Evolutionary conservation across 2,113 vertebrate species (phyloP).

Genomic region (Notothenia rossii): DNA sequence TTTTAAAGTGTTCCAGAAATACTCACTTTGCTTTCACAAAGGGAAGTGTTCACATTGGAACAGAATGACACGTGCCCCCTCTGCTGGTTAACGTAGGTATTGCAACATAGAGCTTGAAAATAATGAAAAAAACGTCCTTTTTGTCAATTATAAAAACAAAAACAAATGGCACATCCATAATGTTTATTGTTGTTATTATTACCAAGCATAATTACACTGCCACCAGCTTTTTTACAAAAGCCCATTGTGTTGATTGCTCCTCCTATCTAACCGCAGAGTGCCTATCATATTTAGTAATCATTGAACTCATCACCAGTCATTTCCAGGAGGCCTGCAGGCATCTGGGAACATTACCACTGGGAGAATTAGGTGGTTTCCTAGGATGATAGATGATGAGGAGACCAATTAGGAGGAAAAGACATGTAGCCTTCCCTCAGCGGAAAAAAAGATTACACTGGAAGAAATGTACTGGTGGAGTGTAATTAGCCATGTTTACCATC

Average conservation of each 20-base stretch:
- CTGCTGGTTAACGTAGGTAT: slow-evolving; percentile 49
- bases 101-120: slow-evolving; percentile 8
- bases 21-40: not conserved
- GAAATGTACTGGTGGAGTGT: slow-evolving; percentile 35
- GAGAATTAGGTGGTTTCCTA: slow-evolving; percentile 48
- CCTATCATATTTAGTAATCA: slow-evolving; percentile 34
- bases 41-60: not conserved
- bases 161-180: not conserved
- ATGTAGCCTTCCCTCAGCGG: slow-evolving; percentile 16
- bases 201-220: not conserved
- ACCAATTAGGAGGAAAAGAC: slow-evolving; percentile 53
- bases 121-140: not conserved
- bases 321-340: slow-evolving; percentile 37
- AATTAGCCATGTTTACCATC: slow-evolving; percentile 62
- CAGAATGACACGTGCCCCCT: slow-evolving; percentile 45
- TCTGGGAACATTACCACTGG: slow-evolving; percentile 46
- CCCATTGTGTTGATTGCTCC: slow-evolving; percentile 40
- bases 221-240: slow-evolving; percentile 15
- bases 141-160: not conserved
- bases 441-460: slow-evolving; percentile 4
- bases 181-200: not conserved
- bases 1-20: too few relatives aligned
- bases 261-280: not conserved
- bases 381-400: slow-evolving; percentile 46
- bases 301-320: slow-evolving; percentile 48